These are phyloP conservation scores for Montipora cactus DNA, from an alignment of 64 coral and sea anemone species.

Conservation along the genomic window DNA sequence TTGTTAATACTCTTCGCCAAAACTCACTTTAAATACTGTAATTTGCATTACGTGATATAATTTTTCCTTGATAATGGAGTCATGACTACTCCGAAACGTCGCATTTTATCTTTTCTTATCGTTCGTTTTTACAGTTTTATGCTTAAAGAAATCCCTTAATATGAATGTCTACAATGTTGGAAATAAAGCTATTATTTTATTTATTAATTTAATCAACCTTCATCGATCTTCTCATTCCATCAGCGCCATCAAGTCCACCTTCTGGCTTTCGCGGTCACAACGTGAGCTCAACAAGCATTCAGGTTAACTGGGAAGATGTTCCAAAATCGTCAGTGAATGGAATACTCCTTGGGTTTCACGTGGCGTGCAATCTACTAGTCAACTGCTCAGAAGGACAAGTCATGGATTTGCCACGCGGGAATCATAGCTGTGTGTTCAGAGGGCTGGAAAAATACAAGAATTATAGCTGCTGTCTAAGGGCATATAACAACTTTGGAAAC, in stretches of 20 bases:
- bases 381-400: not conserved
- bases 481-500: slow-evolving; percentile 40
- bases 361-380: not conserved
- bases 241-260: slow-evolving; percentile 34
- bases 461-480: slow-evolving; percentile 23
- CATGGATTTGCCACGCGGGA: not conserved
- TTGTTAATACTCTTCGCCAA: too few species aligned
- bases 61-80: too few species aligned
- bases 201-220: not conserved
- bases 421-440: not conserved
- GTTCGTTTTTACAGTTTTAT: too few species aligned
- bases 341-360: slow-evolving; percentile 14
- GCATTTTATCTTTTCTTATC: too few species aligned
- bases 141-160: too few species aligned
- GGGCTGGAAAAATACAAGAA: not conserved
- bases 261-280: slow-evolving; percentile 11
- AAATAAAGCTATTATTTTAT: not conserved
- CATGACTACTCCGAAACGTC: too few species aligned
- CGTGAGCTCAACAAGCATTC: slow-evolving; percentile 35
- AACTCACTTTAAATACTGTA: too few species aligned
- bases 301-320: slow-evolving; percentile 3
- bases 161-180: not conserved
- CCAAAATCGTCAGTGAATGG: not conserved
- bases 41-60: too few species aligned
- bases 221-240: not conserved